Conservation (phyloP, 1,140 invertebrate genomes). For the Euura saliciscinereae region DNA sequence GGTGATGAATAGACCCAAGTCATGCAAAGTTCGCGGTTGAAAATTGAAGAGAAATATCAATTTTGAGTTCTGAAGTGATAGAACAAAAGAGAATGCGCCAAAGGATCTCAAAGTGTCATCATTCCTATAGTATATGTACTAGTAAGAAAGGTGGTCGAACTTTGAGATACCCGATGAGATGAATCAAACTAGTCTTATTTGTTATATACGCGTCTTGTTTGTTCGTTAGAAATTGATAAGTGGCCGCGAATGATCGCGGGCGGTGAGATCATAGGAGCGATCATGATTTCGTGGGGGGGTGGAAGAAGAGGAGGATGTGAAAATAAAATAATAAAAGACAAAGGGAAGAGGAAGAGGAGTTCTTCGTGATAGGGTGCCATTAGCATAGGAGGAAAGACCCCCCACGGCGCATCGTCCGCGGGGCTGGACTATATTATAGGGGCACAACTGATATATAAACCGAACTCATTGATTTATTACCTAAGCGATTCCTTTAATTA, state of each 20-base stretch:
- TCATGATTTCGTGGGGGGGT: not conserved
- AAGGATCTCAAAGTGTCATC: no score
- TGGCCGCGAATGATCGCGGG: slow-evolving; percentile 31
- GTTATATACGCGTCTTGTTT: not conserved
- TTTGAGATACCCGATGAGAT: no score
- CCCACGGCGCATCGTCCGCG: slow-evolving; percentile 37
- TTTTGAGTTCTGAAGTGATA: no score
- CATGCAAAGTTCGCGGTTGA: not conserved
- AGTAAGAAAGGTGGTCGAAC: no score
- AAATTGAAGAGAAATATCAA: no score
- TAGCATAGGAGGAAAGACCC: slow-evolving; percentile 53
- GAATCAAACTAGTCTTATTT: no score
- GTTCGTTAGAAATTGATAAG: slow-evolving; percentile 60
- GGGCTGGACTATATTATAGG: slow-evolving; percentile 33
- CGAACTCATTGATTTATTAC: slow-evolving; percentile 55
- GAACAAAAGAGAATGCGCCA: no score
- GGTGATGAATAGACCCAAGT: not conserved
- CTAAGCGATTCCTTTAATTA: slow-evolving; percentile 60
- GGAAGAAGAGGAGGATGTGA: not conserved
- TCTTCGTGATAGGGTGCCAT: slow-evolving; percentile 56
- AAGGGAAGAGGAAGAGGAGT: not conserved
- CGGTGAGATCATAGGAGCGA: slow-evolving; percentile 50
- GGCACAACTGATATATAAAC: slow-evolving; percentile 56
- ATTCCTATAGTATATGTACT: no score
- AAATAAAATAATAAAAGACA: not conserved